Percentiles rank a stretch among this genome's conserved stretches.
These are phyloP conservation scores for Perizoma flavofasciatum DNA, from an alignment of 2,888 invertebrate genomes.

Conservation along the genomic window DNA sequence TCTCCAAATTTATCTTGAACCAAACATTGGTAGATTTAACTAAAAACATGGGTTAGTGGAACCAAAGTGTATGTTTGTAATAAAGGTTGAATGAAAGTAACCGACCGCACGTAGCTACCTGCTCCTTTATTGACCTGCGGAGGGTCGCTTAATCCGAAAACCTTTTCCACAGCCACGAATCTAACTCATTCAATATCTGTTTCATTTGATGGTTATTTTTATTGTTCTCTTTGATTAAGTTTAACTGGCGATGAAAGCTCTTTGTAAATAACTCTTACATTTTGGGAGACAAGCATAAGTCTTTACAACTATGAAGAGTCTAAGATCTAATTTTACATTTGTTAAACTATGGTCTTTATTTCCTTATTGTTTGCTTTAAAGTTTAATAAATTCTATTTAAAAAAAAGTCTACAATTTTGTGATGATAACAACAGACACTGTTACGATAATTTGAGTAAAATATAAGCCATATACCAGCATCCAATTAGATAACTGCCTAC, in stretches of 20 bases:
- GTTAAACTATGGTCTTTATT: too few species aligned
- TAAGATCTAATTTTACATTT: too few species aligned
- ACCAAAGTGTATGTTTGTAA: conserved; percentile 34
- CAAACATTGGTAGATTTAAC: conserved; percentile 2
- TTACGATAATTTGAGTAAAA: too few species aligned
- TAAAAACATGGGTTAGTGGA: conserved; percentile 20
- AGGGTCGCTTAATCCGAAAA: conserved; percentile 68
- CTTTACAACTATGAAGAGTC: too few species aligned
- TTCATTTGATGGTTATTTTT: conserved; percentile 30
- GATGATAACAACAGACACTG: too few species aligned
- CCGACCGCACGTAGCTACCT: conserved; percentile 63
- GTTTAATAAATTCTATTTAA: too few species aligned
- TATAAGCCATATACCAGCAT: too few species aligned
- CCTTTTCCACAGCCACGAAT: conserved; percentile 67
- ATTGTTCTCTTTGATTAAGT: conserved; percentile 22
- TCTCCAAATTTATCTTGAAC: too few species aligned
- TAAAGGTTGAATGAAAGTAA: conserved; percentile 50
- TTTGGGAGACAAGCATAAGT: too few species aligned
- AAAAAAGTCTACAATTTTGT: too few species aligned
- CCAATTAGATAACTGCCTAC: too few species aligned
- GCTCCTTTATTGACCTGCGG: conserved; percentile 67
- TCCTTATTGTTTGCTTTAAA: too few species aligned
- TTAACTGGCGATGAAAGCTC: conserved; percentile 10
- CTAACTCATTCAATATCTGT: conserved; percentile 59
- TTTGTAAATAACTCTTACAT: background rate